Base-by-base conservation (phyloP, 2,113 vertebrate species). In the Rhea pennata region DNA sequence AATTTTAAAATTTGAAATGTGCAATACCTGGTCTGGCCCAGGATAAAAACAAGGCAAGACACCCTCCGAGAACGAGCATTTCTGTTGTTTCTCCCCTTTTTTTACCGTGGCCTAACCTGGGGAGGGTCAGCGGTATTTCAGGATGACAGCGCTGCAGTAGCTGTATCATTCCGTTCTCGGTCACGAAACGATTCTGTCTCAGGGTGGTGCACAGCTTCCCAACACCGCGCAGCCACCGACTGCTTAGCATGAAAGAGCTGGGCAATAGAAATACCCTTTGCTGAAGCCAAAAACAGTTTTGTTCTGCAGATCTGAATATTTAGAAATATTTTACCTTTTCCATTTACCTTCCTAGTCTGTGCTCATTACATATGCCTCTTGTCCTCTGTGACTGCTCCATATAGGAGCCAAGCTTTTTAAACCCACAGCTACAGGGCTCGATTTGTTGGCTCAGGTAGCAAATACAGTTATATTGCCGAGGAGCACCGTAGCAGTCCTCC, bases 371-470 rank as follows among this genome's bases (percentile, higher is more conserved):
- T 73, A 40, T 29, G 53, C 48, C 26, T 39, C 19, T 62, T 59
- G 24, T 80, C 56, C 56, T 59, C 31, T 10, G 56, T 10, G 16
- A 59, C 56, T 59, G 56, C 56, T 59, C 69, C 77, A 1, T 39
- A 4, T 20, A 33, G 20, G 12, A 92, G 12, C 42, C 9, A 54
- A 77, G 67, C 31, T 24, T 72, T 48, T 69, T 67, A 23, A 82
- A 78, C 23, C 39, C 42, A 48, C 22, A 58, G 93, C 84, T 89
- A 48, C 70, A 73, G 62, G 71, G 42, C 62, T 70, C 4, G 26
- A 16, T 83, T 87, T 94, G 91, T 85, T 84, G 76, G 64, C 78
- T 90, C 59, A 67, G 81, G 89, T 69, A 84, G 71, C 42, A 75
- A 75, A 69, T 0, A 26, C 29, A 26, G 14, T n/a, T 26, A 40